Base-by-base conservation (phyloP, 1,140 invertebrate species). In the Danaus melanippus region DNA sequence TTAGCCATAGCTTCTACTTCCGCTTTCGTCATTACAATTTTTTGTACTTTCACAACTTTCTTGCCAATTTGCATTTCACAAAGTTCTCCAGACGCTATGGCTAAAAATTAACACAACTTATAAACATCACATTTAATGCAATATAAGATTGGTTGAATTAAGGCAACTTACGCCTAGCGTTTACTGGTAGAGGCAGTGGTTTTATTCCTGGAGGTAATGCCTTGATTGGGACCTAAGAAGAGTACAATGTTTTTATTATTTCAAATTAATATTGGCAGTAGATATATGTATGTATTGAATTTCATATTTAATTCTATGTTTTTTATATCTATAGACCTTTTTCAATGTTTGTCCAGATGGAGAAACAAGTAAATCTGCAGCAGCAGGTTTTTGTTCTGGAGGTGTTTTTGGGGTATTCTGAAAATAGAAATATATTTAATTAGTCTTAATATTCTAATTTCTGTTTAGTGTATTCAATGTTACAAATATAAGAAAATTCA, bases 1-100 rank as follows among this genome's bases (percentile, higher is more conserved):
- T 89, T 89, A 10, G 89, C 88, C 87, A 90, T 90, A 0, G 84
- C 88, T 57, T 89, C 88, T 12, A 90, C 89, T 73, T 90, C 88
- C 7, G 89, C 88, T 70, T 90, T 90, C 10, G 89, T 90, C 79
- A 91, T 87, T 0, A 89, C 81, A 43, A 90, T 88, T 71, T 90
- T 90, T 66, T 90, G 88, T 3, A 91, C 89, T 59, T 88, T 88
- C 0, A 90, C 88, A n/a, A 88, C 73, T 60, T 89, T 89, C 59
- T 89, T 87, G 32, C 88, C 89, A 9, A 90, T 88, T 71, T 89
- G 88, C 86, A 90, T 89, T 64, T 90, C 86, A 45, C 87, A 84
- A 4, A 86, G 51, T 53, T 83, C 77, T 1, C 69, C 70, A 10
- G 70, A 46, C 8, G 64, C 56, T 44, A 78, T 51, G 9, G 69